These are phyloP conservation scores for Rhynchotus rufescens DNA, from an alignment of 2,797 vertebrate genomes.

Conservation along the genomic window DNA sequence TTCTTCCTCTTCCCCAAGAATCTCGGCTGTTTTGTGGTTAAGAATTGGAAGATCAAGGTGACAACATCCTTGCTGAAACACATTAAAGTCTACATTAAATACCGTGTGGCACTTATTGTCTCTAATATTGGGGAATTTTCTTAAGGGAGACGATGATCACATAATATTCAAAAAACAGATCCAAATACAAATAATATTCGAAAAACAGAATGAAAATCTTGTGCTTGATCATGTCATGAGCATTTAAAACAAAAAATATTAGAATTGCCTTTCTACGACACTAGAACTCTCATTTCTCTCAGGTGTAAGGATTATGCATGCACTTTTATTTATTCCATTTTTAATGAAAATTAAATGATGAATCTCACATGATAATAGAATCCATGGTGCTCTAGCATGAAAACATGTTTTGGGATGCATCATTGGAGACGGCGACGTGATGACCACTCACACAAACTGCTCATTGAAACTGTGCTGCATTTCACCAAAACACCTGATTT, in stretches of 20 bases:
- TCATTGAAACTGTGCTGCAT: not conserved
- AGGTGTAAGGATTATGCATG: not conserved
- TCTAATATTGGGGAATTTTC: not conserved
- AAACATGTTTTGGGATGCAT: not conserved
- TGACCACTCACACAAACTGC: not conserved
- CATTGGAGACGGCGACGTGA: not conserved
- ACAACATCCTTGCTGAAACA: not conserved
- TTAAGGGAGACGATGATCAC: not conserved
- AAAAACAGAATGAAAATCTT: not conserved
- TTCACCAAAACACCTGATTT: rapidly evolving
- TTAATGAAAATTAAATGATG: not conserved
- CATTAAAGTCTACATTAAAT: not conserved
- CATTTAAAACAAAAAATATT: not conserved
- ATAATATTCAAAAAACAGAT: not conserved
- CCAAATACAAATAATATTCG: not conserved
- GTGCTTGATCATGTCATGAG: not conserved
- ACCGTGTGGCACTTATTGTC: not conserved
- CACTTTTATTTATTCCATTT: rapidly evolving
- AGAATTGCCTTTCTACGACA: not conserved
- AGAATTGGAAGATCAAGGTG: not conserved
- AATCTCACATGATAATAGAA: not conserved
- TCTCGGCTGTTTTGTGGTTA: not conserved
- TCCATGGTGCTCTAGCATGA: not conserved
- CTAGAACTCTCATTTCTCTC: not conserved
- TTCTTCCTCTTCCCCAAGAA: not conserved